phyloP scores from a whole-genome alignment of 2,797 vertebrate species.

The Emys orbicularis region DNA sequence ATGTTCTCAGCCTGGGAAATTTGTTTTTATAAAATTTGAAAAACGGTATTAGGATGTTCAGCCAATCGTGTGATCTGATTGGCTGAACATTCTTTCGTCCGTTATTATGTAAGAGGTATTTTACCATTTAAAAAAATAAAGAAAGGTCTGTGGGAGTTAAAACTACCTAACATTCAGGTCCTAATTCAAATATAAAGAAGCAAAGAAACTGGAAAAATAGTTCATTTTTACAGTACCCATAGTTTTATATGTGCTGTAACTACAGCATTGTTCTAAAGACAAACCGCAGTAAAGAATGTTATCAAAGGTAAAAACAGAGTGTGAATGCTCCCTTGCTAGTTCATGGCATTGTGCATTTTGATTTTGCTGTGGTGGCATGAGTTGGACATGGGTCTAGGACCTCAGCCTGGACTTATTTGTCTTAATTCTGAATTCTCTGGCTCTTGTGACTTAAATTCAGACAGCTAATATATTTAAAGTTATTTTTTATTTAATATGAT shows the following conservation, averaged over 20 bases:
- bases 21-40: slow-evolving; percentile 43
- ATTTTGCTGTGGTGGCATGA: neutral
- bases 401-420: neutral
- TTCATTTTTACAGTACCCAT: neutral
- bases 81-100: neutral
- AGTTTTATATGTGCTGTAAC: neutral
- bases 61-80: slow-evolving; percentile 41
- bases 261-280: neutral
- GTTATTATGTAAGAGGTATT: slow-evolving; percentile 12
- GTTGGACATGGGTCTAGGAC: neutral
- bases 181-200: neutral
- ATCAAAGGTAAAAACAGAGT: neutral
- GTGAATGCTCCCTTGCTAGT: neutral
- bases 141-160: neutral
- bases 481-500: neutral
- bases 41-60: slow-evolving; percentile 62
- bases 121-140: neutral
- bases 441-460: neutral
- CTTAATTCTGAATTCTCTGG: neutral
- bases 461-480: neutral
- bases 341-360: neutral
- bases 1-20: slow-evolving; percentile 20
- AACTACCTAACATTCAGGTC: fast-evolving
- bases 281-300: neutral
- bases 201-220: neutral